phyloP scores from a whole-genome alignment of 2,888 invertebrate genomes.

The Cecidostiba fungosa region DNA sequence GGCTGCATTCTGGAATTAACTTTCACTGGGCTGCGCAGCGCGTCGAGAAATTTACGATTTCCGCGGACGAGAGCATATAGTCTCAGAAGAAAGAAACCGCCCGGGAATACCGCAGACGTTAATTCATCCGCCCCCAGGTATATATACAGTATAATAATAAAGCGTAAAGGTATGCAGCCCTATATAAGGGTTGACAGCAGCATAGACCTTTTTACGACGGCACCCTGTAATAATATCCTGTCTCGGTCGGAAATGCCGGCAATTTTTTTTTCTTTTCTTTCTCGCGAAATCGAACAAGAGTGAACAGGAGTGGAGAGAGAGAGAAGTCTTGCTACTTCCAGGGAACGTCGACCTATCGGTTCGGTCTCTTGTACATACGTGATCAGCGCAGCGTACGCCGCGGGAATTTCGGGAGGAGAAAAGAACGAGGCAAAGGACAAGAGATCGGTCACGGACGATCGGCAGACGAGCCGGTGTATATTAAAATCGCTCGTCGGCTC shows the following conservation, averaged over 20 bases:
- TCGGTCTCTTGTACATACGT: not conserved
- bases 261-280: not conserved
- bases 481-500: not conserved
- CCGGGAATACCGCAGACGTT: conserved; percentile 1
- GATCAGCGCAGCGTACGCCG: conserved; percentile 10
- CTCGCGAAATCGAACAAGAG: not conserved
- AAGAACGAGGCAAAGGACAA: conserved; percentile 1
- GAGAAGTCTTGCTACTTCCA: not conserved
- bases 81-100: conserved; percentile 3
- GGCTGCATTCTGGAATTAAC: conserved; percentile 11
- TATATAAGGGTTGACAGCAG: not conserved
- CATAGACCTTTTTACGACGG: not conserved
- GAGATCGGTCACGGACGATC: conserved; percentile 17
- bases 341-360: conserved; percentile 3
- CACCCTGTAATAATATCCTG: not conserved
- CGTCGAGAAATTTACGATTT: not conserved
- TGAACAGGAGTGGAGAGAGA: not conserved
- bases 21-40: not conserved
- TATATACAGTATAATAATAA: no score
- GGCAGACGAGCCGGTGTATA: no score
- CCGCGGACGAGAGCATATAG: not conserved
- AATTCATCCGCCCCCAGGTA: not conserved
- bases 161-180: not conserved
- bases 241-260: not conserved
- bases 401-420: conserved; percentile 25